Evolutionary conservation across 1,140 invertebrate genomes (phyloP).

Genomic region (Cydia splendana): DNA sequence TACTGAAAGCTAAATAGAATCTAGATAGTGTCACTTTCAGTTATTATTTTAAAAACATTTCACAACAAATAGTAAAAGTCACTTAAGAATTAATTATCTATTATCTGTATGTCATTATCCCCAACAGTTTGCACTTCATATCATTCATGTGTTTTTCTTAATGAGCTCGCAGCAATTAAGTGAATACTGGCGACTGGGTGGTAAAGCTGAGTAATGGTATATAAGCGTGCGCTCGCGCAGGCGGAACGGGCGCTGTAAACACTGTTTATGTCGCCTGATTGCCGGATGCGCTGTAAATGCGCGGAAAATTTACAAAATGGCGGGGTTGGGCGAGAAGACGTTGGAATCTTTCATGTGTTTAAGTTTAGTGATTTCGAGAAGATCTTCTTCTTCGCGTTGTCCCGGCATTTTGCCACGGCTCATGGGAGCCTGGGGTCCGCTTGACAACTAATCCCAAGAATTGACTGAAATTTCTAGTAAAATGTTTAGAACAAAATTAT

Average conservation of each 20-base stretch:
- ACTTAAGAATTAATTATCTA: no score
- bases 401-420: no score
- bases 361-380: no score
- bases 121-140: not conserved
- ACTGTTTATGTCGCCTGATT: not conserved
- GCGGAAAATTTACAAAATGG: constrained; percentile 10
- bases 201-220: constrained; percentile 11
- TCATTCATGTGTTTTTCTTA: not conserved
- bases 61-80: no score
- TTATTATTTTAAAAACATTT: no score
- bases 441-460: no score
- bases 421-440: no score
- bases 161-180: not conserved
- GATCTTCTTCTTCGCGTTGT: no score
- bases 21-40: no score
- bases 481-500: no score
- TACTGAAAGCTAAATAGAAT: no score
- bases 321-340: not conserved
- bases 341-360: not conserved
- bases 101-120: not conserved
- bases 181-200: not conserved
- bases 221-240: constrained; percentile 1
- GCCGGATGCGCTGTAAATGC: constrained; percentile 2
- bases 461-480: no score
- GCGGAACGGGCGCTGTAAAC: constrained; percentile 3